Percentiles rank a stretch among this genome's conserved stretches.
Evolutionary conservation across 1,140 invertebrate genomes (phyloP).

Genomic region (Heliconius himera): DNA sequence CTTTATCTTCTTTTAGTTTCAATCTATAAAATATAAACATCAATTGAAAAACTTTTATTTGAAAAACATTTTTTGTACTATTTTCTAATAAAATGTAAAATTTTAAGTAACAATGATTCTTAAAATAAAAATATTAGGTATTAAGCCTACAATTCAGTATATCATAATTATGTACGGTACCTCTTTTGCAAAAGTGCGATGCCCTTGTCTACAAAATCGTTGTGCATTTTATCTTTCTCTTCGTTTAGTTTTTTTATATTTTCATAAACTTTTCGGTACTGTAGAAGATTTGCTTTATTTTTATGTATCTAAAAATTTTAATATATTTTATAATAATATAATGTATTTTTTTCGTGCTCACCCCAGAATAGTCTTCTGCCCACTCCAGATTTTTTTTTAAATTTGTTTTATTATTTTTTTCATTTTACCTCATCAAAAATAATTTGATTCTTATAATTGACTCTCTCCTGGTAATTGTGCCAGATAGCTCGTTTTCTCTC

Average conservation of each 20-base stretch:
- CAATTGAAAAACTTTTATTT: no score
- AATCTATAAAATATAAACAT: neutral
- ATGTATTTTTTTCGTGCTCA: neutral
- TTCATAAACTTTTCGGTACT: slow-evolving; percentile 33
- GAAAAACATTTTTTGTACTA: neutral
- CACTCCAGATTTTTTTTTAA: no score
- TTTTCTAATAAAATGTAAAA: neutral
- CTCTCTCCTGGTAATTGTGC: slow-evolving; percentile 40
- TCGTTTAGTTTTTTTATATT: slow-evolving; percentile 41
- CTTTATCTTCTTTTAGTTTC: neutral
- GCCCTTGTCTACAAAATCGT: slow-evolving; percentile 49
- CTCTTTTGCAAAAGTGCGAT: slow-evolving; percentile 35
- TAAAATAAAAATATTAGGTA: no score
- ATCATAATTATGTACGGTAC: slow-evolving; percentile 23
- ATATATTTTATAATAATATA: neutral
- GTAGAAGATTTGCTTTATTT: slow-evolving; percentile 16
- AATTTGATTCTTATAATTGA: slow-evolving; percentile 40
- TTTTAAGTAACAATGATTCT: no score
- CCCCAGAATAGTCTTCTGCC: no score
- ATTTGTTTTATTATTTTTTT: neutral
- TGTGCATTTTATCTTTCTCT: slow-evolving; percentile 42
- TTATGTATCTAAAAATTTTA: slow-evolving; percentile 34
- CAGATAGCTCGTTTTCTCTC: slow-evolving; percentile 28
- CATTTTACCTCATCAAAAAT: slow-evolving; percentile 34
- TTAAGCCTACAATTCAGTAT: neutral